phyloP scores from a whole-genome alignment of 2,888 invertebrate genomes.

The Acleris sparsana region DNA sequence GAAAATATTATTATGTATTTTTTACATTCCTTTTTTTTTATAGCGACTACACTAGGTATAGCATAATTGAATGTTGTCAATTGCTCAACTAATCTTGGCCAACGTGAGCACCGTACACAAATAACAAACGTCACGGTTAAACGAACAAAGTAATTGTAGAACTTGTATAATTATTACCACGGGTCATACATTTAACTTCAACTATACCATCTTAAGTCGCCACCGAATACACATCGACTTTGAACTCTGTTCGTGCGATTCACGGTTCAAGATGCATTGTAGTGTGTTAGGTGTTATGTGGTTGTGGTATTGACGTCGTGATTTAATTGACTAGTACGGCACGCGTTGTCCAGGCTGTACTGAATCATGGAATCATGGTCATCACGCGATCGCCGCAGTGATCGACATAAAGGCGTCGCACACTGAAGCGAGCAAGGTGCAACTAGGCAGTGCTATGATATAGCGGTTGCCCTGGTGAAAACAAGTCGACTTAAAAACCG shows the following conservation, averaged over 20 bases:
- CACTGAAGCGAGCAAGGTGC: no score
- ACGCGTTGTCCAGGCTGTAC: conserved; percentile 17
- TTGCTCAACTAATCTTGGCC: conserved; percentile 5
- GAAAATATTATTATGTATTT: no score
- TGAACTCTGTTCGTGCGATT: no score
- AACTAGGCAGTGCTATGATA: no score
- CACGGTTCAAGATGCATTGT: not conserved
- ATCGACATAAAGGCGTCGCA: no score
- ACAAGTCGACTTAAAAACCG: no score
- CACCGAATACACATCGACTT: no score
- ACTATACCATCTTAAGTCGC: no score
- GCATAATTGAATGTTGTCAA: no score
- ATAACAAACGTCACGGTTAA: conserved; percentile 5
- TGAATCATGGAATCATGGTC: conserved; percentile 37
- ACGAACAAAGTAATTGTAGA: conserved; percentile 41
- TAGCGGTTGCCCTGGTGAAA: no score
- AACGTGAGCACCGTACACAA: not conserved
- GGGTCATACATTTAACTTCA: not conserved
- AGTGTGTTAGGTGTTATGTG: not conserved
- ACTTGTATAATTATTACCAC: conserved; percentile 16
- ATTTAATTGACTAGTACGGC: conserved; percentile 24
- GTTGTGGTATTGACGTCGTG: not conserved
- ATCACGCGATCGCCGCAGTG: conserved; percentile 39
- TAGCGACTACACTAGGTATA: no score
- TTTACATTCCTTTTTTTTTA: no score